Percentiles rank a stretch among this genome's conserved stretches.
Evolutionary conservation across 2,888 invertebrate genomes (phyloP).

Genomic region (Pollenia griseotomentosa): DNA sequence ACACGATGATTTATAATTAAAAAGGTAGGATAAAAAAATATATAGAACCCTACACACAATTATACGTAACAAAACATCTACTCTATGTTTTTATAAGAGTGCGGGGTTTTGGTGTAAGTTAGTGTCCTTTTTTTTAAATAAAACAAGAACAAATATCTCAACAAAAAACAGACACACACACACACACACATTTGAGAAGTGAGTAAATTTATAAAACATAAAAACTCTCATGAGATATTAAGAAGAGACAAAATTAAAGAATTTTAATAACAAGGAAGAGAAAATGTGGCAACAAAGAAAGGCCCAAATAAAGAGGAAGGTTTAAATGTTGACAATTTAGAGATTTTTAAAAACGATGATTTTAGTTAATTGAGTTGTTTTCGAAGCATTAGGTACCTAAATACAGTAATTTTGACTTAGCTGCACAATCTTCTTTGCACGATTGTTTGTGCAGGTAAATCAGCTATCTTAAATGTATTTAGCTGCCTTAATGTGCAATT

Average conservation of each 20-base stretch:
- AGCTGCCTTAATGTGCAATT: too few species aligned
- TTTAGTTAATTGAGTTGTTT: too few species aligned
- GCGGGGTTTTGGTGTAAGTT: slow-evolving; percentile 62
- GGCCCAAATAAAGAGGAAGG: slow-evolving; percentile 41
- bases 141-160: slow-evolving; percentile 4
- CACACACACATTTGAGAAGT: slow-evolving; percentile 43
- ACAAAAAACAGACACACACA: slow-evolving; percentile 22
- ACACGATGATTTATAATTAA: slow-evolving; percentile 71
- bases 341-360: background rate
- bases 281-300: slow-evolving; percentile 57
- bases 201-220: slow-evolving; percentile 48
- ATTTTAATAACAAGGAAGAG: slow-evolving; percentile 54
- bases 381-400: too few species aligned
- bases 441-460: too few species aligned
- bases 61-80: background rate
- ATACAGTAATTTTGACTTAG: too few species aligned
- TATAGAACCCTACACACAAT: slow-evolving; percentile 32
- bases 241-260: slow-evolving; percentile 52
- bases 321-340: slow-evolving; percentile 50
- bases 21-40: slow-evolving; percentile 62
- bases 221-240: slow-evolving; percentile 56
- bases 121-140: slow-evolving; percentile 67
- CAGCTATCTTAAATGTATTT: too few species aligned
- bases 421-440: too few species aligned
- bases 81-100: slow-evolving; percentile 18